phyloP scores from a whole-genome alignment of 1,140 invertebrate species.

The Drosophila mojavensis region DNA sequence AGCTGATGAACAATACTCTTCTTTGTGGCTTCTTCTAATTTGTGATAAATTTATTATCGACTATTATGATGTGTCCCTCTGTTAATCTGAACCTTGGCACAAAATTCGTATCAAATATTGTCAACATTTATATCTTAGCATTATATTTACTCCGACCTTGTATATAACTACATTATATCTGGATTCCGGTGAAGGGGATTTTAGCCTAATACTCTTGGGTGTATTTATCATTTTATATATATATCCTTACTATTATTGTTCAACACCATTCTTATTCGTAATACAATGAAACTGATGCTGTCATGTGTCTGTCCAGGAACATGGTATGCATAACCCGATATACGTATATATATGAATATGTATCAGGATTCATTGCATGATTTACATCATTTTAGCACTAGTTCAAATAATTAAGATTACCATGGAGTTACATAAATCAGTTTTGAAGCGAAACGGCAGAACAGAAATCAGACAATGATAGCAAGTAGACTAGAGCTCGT shows the following conservation, averaged over 20 bases:
- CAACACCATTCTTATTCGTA: not conserved
- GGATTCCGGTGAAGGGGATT: slow-evolving; percentile 28
- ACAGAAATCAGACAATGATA: not conserved
- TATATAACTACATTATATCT: slow-evolving; percentile 11
- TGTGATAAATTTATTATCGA: slow-evolving; percentile 14
- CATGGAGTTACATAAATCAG: too few relatives aligned
- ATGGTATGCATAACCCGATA: not conserved
- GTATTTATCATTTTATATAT: slow-evolving; percentile 16
- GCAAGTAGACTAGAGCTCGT: not conserved
- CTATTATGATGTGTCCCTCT: not conserved
- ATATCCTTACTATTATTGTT: not conserved
- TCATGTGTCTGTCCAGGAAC: not conserved
- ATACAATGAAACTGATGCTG: not conserved
- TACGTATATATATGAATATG: not conserved
- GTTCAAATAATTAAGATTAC: too few relatives aligned
- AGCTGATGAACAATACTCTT: slow-evolving; percentile 1
- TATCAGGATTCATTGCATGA: slow-evolving; percentile 1
- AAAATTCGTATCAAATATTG: not conserved
- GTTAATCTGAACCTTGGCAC: not conserved
- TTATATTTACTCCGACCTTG: slow-evolving; percentile 2
- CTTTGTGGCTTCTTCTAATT: slow-evolving; percentile 2
- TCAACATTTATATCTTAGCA: not conserved
- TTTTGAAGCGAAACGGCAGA: not conserved
- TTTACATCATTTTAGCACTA: slow-evolving; percentile 15
- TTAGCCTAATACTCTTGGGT: slow-evolving; percentile 13